These are phyloP conservation scores for Leptopilina drosophilae DNA, from an alignment of 2,888 invertebrate species.

Conservation along the genomic window DNA sequence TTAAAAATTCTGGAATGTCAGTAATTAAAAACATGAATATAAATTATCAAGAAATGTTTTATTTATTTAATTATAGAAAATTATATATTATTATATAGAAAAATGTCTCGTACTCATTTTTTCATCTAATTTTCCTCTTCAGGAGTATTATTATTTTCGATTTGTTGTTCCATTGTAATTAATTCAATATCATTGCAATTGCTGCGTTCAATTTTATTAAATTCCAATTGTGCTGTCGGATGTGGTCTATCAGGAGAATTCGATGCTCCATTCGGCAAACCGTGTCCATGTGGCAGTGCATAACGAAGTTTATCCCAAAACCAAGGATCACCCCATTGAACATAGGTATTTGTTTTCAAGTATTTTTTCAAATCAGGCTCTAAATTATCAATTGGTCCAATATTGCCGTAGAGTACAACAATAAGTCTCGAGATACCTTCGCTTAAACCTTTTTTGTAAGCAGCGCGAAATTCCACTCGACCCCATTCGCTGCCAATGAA, in stretches of 20 bases:
- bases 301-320: conserved; percentile 89
- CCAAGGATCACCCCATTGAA: conserved; percentile 89
- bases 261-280: background rate
- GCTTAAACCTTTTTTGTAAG: conserved; percentile 84
- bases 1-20: no score
- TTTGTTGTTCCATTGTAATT: no score
- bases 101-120: no score
- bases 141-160: no score
- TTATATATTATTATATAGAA: no score
- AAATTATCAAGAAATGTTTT: no score
- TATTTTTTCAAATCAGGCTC: conserved; percentile 85
- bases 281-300: conserved; percentile 81
- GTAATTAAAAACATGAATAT: no score
- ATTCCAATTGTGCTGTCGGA: background rate
- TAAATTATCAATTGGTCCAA: conserved; percentile 81
- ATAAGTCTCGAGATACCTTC: conserved; percentile 85
- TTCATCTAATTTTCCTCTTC: no score
- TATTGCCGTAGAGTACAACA: conserved; percentile 85
- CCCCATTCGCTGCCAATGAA: conserved; percentile 88
- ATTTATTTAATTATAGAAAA: no score
- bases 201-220: background rate
- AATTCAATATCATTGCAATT: no score
- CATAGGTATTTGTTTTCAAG: conserved; percentile 86
- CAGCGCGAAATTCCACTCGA: conserved; percentile 85
- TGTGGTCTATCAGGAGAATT: background rate